Base-by-base conservation (phyloP, 1,140 invertebrate species). In the Orius insidiosus region DNA sequence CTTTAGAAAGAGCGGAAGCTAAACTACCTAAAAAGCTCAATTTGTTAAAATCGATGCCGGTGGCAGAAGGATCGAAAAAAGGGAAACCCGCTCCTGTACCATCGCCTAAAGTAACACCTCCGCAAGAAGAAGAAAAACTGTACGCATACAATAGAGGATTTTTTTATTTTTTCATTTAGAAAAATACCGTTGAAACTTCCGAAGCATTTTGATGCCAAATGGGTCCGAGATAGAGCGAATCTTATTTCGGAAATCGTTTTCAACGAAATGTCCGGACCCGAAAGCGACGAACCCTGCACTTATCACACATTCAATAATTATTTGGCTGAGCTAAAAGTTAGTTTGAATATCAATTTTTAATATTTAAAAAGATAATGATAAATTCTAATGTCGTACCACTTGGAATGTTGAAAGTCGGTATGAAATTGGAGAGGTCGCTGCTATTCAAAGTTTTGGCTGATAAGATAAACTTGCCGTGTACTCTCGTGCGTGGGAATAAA, bases 371-470 rank as follows among this genome's bases (percentile, higher is more conserved):
- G 53, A 8, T 39, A 1, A 35, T 49, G 33, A 16, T 55, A 10
- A 13, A 30, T 3, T 46, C 44, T 1, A 65, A 63, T 18, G 60
- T 77, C 0, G 65, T 78, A 3, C 72, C 74, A 0, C 39, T 78
- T 2, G 75, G 75, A 1, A 57, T 56, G 47, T 54, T 79, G 15
- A 61, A 61, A n/a, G 65, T 69, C 5, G 76, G 75, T 1, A 69
- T 71, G 0, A 62, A 66, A 15, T 58, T 78, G 2, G 75, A 78
- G 53, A 60, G 75, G 5, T 70, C 75, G 0, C 24, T 78, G 1
- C 63, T 80, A n/a, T 78, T 75, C 59, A 78, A 80, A 59, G 67
- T 66, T 11, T 53, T 78, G 13, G 74, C 75, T 0, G 76, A 80
- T 55, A 63, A 66, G 45, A 57, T 76, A 13, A 68, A 68, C 0